These are phyloP conservation scores for Lipotes vexillifer DNA, from an alignment of 2,113 vertebrate species.

Conservation along the genomic window DNA sequence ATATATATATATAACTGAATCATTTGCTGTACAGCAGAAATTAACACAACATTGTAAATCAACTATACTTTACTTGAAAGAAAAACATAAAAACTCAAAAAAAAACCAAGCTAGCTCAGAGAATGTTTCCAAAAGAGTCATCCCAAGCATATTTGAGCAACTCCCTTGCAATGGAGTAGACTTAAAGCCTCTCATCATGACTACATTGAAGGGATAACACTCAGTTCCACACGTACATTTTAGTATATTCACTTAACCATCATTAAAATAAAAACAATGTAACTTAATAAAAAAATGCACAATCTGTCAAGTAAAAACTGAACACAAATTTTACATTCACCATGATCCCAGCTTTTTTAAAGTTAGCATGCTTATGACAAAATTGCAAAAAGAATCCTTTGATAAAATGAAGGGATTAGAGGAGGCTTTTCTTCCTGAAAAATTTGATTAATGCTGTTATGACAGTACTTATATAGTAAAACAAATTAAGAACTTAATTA, in stretches of 20 bases:
- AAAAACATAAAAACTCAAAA: not conserved
- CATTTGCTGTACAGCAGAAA: not conserved
- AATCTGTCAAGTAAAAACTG: not conserved
- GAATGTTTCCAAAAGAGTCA: not conserved
- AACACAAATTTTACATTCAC: not conserved
- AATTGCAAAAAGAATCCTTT: not conserved
- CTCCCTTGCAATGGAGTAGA: not conserved
- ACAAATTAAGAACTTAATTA: constrained; percentile 8
- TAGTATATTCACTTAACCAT: not conserved
- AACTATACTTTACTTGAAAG: not conserved
- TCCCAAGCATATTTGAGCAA: not conserved
- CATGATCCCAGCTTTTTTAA: not conserved
- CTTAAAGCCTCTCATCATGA: not conserved
- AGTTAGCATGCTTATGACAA: not conserved
- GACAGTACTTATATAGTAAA: not conserved
- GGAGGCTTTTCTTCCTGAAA: constrained; percentile 7
- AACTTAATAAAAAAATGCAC: not conserved
- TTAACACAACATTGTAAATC: not conserved
- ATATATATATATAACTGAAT: not conserved
- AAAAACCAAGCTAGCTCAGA: not conserved
- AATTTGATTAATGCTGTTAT: not conserved
- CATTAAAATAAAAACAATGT: not conserved
- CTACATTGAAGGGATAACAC: not conserved
- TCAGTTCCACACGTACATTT: not conserved
- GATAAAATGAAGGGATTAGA: not conserved